Conservation (phyloP, 2,888 invertebrate genomes). For the Drosophila quinaria region DNA sequence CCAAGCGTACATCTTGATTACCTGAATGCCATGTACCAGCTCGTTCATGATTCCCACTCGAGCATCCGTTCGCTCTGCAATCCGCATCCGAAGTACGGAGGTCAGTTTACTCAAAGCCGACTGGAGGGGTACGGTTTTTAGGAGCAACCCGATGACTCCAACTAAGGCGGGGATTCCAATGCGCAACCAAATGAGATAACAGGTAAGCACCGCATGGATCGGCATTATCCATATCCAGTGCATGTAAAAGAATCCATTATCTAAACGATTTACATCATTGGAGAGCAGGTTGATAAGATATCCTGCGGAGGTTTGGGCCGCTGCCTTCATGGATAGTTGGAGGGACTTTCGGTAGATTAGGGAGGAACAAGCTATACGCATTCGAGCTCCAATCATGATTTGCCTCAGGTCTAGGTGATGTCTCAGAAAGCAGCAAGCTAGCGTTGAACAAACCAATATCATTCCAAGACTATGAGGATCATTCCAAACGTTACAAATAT, state of each 20-base stretch:
- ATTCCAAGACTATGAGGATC: constrained; percentile 83
- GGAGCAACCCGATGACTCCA: constrained; percentile 91
- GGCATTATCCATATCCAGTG: constrained; percentile 96
- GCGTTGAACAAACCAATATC: constrained; percentile 81
- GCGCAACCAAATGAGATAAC: constrained; percentile 91
- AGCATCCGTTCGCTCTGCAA: constrained; percentile 94
- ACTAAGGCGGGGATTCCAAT: constrained; percentile 91
- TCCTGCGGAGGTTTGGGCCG: constrained; percentile 92
- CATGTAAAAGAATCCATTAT: constrained; percentile 92
- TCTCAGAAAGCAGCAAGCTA: constrained; percentile 81
- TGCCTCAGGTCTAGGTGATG: constrained; percentile 85
- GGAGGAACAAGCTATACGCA: constrained; percentile 89
- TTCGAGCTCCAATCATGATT: constrained; percentile 87
- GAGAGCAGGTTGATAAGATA: constrained; percentile 97
- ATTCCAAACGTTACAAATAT: constrained; percentile 74
- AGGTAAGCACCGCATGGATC: constrained; percentile 88
- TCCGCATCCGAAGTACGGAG: constrained; percentile 88
- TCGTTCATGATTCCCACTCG: constrained; percentile 97
- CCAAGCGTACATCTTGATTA: constrained; percentile 99
- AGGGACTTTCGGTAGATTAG: constrained; percentile 87
- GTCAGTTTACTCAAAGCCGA: constrained; percentile 86
- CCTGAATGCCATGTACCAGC: constrained; percentile 96
- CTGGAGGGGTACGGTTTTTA: constrained; percentile 94
- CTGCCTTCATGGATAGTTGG: constrained; percentile 89
- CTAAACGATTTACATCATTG: constrained; percentile 97